Conservation (phyloP, 2,888 invertebrate genomes). For the Vandiemenella viatica region DNA sequence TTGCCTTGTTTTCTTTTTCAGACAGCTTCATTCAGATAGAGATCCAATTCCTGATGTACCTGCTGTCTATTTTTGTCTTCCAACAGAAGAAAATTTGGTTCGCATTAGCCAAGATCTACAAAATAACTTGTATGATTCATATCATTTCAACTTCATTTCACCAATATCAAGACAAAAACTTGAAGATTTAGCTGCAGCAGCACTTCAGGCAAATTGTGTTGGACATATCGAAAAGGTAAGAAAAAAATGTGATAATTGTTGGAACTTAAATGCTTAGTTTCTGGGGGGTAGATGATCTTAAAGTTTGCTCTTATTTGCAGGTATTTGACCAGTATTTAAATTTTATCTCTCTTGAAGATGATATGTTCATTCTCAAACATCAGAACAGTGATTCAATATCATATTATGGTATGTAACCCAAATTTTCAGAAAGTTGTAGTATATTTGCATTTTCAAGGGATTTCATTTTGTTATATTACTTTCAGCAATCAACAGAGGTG, state of each 20-base stretch:
- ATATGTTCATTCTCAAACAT: constrained; percentile 86
- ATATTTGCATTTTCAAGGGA: background rate
- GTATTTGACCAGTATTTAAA: constrained; percentile 97
- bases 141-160: constrained; percentile 92
- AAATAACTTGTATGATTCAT: constrained; percentile 81
- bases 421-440: background rate
- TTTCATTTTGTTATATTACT: constrained; percentile 17
- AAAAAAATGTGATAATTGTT: too few relatives aligned
- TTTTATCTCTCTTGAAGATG: constrained; percentile 95
- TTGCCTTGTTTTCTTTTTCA: too few relatives aligned
- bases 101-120: constrained; percentile 82
- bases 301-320: constrained; percentile 35
- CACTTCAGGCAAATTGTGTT: constrained; percentile 81
- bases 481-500: constrained; percentile 81
- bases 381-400: constrained; percentile 82
- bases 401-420: constrained; percentile 59
- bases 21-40: constrained; percentile 73
- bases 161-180: constrained; percentile 86
- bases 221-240: constrained; percentile 77
- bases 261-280: too few relatives aligned
- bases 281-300: too few relatives aligned
- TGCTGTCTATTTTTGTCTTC: constrained; percentile 93
- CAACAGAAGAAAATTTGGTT: constrained; percentile 89
- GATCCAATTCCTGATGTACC: constrained; percentile 97
- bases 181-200: constrained; percentile 87